Base-by-base conservation (phyloP, 2,888 invertebrate genomes). In the Lottia scabra region DNA sequence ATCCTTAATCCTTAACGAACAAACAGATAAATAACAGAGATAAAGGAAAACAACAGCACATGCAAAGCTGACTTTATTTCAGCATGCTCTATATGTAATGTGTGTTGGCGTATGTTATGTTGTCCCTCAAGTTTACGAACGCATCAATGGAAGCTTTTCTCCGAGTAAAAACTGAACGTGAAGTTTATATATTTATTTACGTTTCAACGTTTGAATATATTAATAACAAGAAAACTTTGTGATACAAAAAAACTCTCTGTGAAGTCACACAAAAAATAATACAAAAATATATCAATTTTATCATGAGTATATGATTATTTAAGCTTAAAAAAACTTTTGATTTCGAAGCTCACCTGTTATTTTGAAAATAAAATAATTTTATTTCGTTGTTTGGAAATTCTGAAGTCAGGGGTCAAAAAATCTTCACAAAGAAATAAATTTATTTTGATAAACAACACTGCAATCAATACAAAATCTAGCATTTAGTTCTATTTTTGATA, bases 221-320 rank as follows among this genome's bases (percentile, higher is more conserved):
- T 12, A 56, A 19, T 56, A 56, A 56, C 56, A 56, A 56, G 19
- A 56, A 38, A 38, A 56, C 23, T 56, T 23, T 56, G 56, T 56
- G 23, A 56, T 56, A 56, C 56, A 56, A 23, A 56, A 23, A 56
- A n/a, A n/a, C n/a, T 38, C 38, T 38, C 38, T 38, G 19, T 56
- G 56, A 56, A 56, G 56, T 56, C 56, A 56, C 56, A 56, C 56
- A 56, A 56, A 56, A 56, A 56, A 56, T 56, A 23, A 56, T 56
- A 56, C 56, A 56, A 56, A 56, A 56, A 56, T 56, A 56, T 56
- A 56, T 38, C 5, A 38, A 38, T 10, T 38, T 38, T 38, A 10
- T 38, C 38, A 38, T 38, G 38, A 38, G 5, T 56, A 56, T 56
- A 56, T 56, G 23, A 12, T 56, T 23, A 19, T 23, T 19, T 19